Evolutionary conservation across 2,888 invertebrate genomes (phyloP).

Genomic region (Dorcus hopei): DNA sequence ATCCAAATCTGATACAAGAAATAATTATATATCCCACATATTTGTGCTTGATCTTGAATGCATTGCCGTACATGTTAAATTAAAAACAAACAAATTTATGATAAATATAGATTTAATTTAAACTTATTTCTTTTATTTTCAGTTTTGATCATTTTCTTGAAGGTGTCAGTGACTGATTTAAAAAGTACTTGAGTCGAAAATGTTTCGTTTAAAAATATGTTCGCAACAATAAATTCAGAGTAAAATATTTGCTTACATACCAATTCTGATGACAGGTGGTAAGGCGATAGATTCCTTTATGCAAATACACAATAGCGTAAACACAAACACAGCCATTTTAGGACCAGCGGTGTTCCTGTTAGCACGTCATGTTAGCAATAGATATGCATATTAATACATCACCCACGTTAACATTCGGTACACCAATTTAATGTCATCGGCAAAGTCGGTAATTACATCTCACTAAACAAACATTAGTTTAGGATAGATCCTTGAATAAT

Average conservation of each 20-base stretch:
- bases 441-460: conserved; percentile 32
- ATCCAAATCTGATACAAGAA: no score
- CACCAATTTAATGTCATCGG: conserved; percentile 30
- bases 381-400: conserved; percentile 20
- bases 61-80: no score
- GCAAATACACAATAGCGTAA: conserved; percentile 31
- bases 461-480: conserved; percentile 22
- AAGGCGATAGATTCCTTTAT: conserved; percentile 48
- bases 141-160: no score
- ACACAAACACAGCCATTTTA: conserved; percentile 28
- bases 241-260: conserved; percentile 44
- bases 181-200: no score
- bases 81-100: no score
- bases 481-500: conserved; percentile 21
- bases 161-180: no score
- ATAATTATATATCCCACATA: no score
- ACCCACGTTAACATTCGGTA: conserved; percentile 18
- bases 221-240: no score
- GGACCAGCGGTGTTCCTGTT: conserved; percentile 22
- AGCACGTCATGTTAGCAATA: conserved; percentile 31
- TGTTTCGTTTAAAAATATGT: no score
- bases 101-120: no score
- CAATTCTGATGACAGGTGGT: conserved; percentile 65
- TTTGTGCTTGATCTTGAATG: no score
- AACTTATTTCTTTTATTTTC: no score